A percentile compares a stretch with the other conserved stretches of the same genome.
phyloP scores from a whole-genome alignment of 2,113 vertebrate species.

The Gymnogyps californianus region DNA sequence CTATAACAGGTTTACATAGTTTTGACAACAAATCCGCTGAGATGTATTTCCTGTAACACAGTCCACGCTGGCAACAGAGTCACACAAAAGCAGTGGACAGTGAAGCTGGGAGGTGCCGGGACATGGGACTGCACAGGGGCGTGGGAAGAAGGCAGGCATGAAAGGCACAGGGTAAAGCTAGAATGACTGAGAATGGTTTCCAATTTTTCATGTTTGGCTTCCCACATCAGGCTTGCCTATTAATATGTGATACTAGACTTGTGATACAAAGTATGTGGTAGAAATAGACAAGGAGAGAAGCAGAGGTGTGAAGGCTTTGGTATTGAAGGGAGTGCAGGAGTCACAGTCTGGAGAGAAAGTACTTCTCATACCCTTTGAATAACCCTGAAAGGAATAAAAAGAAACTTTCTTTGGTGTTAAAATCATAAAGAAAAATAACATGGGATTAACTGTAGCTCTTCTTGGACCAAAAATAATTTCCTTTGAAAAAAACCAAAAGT shows the following conservation, averaged over 20 bases:
- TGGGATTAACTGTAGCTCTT: not conserved
- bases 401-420: not conserved
- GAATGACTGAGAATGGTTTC: not conserved
- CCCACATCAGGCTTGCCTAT: not conserved
- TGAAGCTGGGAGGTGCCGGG: rapidly evolving
- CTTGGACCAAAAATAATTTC: not conserved
- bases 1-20: not conserved
- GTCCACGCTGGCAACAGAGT: no score
- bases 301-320: not conserved
- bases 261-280: not conserved
- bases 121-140: not conserved
- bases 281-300: not conserved
- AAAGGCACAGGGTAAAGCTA: not conserved
- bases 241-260: not conserved
- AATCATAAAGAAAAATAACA: not conserved
- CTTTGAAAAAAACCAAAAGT: not conserved
- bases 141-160: not conserved
- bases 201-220: not conserved
- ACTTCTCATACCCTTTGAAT: not conserved
- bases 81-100: rapidly evolving
- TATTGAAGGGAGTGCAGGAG: not conserved
- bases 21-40: not conserved
- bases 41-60: not conserved
- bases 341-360: not conserved
- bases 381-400: not conserved